These are phyloP conservation scores for Pyrrhia umbra DNA, from an alignment of 2,888 invertebrate genomes.

Conservation along the genomic window DNA sequence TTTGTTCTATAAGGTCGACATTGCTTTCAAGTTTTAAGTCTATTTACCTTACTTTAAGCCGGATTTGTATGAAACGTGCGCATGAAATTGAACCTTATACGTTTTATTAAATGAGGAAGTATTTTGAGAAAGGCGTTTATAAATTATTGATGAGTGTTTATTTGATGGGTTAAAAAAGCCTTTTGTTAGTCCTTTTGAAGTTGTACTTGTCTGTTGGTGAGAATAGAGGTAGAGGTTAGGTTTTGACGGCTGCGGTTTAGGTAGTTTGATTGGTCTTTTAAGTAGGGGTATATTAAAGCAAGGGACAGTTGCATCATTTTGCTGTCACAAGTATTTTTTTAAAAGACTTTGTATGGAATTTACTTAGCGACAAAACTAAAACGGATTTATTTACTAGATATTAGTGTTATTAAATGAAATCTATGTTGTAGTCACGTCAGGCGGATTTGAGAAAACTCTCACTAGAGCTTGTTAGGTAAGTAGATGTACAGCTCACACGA, in stretches of 20 bases:
- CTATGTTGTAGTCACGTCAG: too few relatives aligned
- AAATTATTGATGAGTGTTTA: constrained; percentile 63
- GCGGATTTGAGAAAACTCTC: too few relatives aligned
- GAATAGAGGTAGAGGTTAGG: constrained; percentile 1
- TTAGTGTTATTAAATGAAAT: too few relatives aligned
- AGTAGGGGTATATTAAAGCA: too few relatives aligned
- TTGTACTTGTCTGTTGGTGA: constrained; percentile 28
- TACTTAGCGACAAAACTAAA: too few relatives aligned
- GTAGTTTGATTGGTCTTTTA: too few relatives aligned
- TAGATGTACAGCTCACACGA: too few relatives aligned
- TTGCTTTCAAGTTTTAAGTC: constrained; percentile 61
- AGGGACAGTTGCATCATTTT: too few relatives aligned
- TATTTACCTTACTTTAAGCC: constrained; percentile 48
- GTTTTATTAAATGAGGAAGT: constrained; percentile 59
- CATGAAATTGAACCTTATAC: constrained; percentile 68
- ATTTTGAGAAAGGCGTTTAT: constrained; percentile 67
- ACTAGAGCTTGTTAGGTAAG: too few relatives aligned
- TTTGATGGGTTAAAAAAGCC: constrained; percentile 61
- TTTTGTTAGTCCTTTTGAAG: constrained; percentile 52
- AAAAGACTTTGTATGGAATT: too few relatives aligned
- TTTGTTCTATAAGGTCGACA: constrained; percentile 65
- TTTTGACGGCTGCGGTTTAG: constrained; percentile 4
- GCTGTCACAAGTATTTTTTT: too few relatives aligned
- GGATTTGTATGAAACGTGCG: constrained; percentile 54
- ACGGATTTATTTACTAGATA: too few relatives aligned